Evolutionary conservation across 2,888 invertebrate species (phyloP), one percentile per base, ranked within the genome.

Genomic region (Drepana falcataria): DNA sequence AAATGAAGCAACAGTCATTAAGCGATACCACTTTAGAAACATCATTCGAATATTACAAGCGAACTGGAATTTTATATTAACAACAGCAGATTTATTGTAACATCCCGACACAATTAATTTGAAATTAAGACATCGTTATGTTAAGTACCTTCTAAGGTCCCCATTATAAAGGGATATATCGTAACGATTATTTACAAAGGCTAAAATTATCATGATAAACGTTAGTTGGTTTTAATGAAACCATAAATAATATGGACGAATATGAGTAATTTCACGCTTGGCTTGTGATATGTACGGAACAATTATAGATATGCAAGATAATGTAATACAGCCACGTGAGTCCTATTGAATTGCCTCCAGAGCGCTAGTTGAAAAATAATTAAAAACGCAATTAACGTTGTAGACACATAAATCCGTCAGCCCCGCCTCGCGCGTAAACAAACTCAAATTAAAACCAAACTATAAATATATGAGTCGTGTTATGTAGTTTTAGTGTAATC

Each of bases 371-470:
- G 81, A 78, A 84, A 86, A 87, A 87, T 87, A 90, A 89, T 89
- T 88, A 85, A 88, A 89, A 90, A 88, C 74, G 80, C 83, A 88
- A 89, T 90, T 90, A 87, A 83, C 81, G 77, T 68, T 68, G 71
- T 76, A 44, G 44, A 9, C 9, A 9, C 82, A 84, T 89, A 90
- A 89, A 89, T 89, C 84, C 87, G 73, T 87, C 87, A 81, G 66
- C 53, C 73, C 79, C 86, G 84, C 87, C 85, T 81, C 74, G 78
- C 73, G 75, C 75, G 80, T 81, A 82, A 81, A 82, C 79, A 81
- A 77, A 79, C 68, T 72, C 66, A 69, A 74, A 79, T 77, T 79
- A 73, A 79, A 77, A 71, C 65, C 65, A 68, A 69, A 73, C 77
- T 77, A 77, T 81, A 79, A 80, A 81, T 77, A 77, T 73, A 77